These are phyloP conservation scores for Drepana arcuata DNA, from an alignment of 1,140 invertebrate genomes.

Conservation along the genomic window DNA sequence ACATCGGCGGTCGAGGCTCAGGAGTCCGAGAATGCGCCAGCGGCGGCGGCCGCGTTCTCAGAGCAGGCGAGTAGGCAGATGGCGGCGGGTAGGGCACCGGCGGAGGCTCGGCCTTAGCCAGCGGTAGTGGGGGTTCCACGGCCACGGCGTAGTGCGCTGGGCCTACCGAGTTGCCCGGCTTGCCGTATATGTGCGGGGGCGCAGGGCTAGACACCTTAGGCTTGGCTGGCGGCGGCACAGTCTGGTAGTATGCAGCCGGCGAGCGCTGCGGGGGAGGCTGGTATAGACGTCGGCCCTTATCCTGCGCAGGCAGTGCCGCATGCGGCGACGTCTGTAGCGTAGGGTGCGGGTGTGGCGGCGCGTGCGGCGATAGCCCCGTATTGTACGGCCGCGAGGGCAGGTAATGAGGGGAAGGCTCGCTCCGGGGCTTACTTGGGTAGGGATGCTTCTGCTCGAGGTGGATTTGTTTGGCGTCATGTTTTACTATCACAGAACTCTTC, in stretches of 20 bases:
- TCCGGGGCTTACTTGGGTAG: conserved; percentile 76
- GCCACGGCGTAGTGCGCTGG: conserved; percentile 75
- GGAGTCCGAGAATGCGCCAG: conserved; percentile 57
- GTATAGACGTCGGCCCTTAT: conserved; percentile 76
- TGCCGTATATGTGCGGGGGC: conserved; percentile 84
- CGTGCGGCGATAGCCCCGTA: conserved; percentile 72
- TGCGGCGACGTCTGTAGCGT: conserved; percentile 72
- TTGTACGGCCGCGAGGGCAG: conserved; percentile 75
- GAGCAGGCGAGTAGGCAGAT: conserved; percentile 67
- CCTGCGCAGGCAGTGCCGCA: conserved; percentile 75
- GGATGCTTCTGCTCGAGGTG: conserved; percentile 74
- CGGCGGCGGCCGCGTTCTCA: conserved; percentile 73
- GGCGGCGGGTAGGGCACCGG: conserved; percentile 76
- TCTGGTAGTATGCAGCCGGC: conserved; percentile 73
- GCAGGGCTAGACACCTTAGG: conserved; percentile 85
- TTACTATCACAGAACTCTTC: conserved; percentile 85
- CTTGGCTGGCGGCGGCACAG: conserved; percentile 73
- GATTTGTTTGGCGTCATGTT: conserved; percentile 79
- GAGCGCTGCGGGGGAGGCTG: conserved; percentile 83
- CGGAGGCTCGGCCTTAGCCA: conserved; percentile 79
- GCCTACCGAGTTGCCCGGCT: conserved; percentile 75
- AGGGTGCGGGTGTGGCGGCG: conserved; percentile 56
- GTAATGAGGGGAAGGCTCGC: conserved; percentile 75
- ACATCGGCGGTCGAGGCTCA: conserved; percentile 54
- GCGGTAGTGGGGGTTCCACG: conserved; percentile 73